phyloP scores from a whole-genome alignment of 2,113 vertebrate species.

The Semnopithecus entellus region DNA sequence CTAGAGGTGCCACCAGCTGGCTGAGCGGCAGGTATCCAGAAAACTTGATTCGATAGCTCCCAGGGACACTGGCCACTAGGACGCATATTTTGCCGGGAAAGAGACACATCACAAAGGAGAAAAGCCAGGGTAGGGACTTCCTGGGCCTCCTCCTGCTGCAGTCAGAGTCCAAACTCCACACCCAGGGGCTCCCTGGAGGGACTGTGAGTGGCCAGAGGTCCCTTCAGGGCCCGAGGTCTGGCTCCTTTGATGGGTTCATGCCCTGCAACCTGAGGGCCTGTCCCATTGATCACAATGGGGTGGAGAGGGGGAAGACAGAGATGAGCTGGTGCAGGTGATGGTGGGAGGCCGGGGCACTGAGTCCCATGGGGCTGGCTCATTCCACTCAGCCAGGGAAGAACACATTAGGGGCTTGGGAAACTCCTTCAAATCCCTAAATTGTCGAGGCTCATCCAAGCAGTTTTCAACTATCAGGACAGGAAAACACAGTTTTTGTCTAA shows the following conservation, averaged over 20 bases:
- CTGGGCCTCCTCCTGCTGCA: neutral
- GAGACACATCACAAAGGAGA: neutral
- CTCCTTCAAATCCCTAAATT: neutral
- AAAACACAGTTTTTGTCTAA: rapidly evolving
- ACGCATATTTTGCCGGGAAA: neutral
- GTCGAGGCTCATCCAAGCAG: neutral
- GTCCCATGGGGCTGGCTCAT: rapidly evolving
- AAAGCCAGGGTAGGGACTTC: neutral
- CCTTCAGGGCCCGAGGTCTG: neutral
- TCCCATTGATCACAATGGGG: neutral
- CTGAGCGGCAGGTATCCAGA: neutral
- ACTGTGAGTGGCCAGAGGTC: rapidly evolving
- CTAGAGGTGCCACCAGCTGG: neutral
- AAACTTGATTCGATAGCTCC: neutral
- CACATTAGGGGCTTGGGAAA: neutral
- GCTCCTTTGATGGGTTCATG: rapidly evolving
- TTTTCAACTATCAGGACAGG: neutral
- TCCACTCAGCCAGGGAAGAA: neutral
- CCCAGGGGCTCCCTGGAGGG: neutral
- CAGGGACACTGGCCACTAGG: neutral
- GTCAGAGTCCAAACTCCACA: neutral
- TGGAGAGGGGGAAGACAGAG: neutral
- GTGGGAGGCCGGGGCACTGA: rapidly evolving
- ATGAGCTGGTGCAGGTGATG: neutral
- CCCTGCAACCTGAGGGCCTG: neutral